These are phyloP conservation scores for Apus apus DNA, from an alignment of 2,113 vertebrate genomes.

Conservation along the genomic window DNA sequence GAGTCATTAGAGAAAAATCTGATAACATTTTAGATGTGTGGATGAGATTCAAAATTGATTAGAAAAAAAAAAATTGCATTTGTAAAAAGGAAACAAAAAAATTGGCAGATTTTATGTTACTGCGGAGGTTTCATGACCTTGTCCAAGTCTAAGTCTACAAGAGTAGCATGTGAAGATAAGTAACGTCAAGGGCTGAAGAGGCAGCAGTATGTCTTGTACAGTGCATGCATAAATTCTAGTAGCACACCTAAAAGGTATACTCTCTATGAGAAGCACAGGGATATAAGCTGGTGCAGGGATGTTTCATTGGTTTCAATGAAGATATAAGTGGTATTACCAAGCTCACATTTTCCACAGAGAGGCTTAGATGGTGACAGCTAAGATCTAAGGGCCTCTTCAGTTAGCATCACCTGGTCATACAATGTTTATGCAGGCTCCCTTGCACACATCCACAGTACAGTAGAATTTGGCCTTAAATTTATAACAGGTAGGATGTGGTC, in stretches of 20 bases:
- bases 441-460: neutral
- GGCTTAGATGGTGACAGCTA: neutral
- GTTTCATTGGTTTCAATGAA: neutral
- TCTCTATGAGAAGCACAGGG: neutral
- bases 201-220: neutral
- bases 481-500: neutral
- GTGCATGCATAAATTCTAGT: accelerated
- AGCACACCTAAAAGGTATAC: neutral
- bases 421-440: neutral
- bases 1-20: neutral
- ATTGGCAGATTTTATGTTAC: neutral
- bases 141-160: neutral
- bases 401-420: neutral
- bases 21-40: neutral
- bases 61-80: neutral
- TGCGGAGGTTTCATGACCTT: neutral
- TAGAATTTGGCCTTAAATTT: neutral
- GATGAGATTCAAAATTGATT: neutral
- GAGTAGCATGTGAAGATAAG: neutral
- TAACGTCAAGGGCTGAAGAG: neutral
- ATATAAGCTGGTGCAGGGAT: neutral
- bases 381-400: neutral
- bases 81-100: neutral
- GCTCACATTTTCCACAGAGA: neutral
- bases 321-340: neutral